Percentiles rank a stretch among this genome's conserved stretches.
Conservation (phyloP, 2,113 vertebrate genomes). For the Zootoca vivipara region DNA sequence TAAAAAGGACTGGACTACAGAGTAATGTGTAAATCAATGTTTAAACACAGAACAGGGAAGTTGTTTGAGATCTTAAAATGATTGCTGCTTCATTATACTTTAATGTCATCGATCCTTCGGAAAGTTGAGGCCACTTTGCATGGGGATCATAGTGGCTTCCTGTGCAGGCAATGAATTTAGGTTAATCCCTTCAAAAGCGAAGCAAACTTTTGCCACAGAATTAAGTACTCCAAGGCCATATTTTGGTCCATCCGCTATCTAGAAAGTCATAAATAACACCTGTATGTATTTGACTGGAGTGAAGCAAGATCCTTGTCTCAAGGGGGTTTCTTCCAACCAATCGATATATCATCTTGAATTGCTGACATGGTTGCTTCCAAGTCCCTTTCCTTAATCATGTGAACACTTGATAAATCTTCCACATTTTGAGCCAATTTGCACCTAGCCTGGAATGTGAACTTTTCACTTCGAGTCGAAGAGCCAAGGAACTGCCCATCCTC, state of each 20-base stretch:
- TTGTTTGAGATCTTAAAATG: background rate
- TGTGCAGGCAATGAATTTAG: background rate
- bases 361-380: conserved; percentile 1
- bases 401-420: background rate
- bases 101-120: background rate
- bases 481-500: background rate
- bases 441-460: background rate
- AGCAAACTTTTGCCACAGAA: background rate
- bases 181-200: background rate
- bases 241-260: background rate
- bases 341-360: background rate
- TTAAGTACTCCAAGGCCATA: background rate
- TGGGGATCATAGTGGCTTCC: background rate
- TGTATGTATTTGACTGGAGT: background rate
- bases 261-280: background rate
- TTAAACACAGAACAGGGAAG: background rate
- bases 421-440: conserved; percentile 37
- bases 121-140: background rate
- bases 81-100: background rate
- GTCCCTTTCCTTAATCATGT: background rate
- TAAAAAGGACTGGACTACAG: background rate
- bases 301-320: background rate
- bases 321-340: conserved; percentile 2
- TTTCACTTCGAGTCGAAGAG: conserved; percentile 16
- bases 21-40: background rate